These are phyloP conservation scores for Diarsia dahlii DNA, from an alignment of 2,888 invertebrate genomes.

Conservation along the genomic window DNA sequence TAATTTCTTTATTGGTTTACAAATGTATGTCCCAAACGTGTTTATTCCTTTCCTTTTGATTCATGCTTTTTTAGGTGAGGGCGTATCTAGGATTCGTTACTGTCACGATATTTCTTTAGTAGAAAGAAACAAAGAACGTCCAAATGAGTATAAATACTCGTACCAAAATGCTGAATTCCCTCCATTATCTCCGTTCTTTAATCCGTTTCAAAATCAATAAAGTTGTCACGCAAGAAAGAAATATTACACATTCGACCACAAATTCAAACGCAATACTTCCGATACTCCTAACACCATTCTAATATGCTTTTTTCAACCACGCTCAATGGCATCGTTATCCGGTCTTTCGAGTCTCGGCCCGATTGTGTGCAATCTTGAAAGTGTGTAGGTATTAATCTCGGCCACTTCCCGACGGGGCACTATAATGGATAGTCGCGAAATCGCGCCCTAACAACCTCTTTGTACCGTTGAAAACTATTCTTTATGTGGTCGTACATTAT, in stretches of 20 bases:
- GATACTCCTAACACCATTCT: constrained; percentile 8
- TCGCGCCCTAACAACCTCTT: constrained; percentile 70
- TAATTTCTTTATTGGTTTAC: background rate
- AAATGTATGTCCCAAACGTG: background rate
- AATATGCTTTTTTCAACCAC: constrained; percentile 20
- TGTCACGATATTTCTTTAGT: background rate
- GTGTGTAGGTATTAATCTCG: constrained; percentile 71
- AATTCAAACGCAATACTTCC: constrained; percentile 9
- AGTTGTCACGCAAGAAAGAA: background rate
- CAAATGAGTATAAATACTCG: background rate
- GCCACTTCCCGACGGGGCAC: constrained; percentile 70
- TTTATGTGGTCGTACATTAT: constrained; percentile 58
- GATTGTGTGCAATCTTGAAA: constrained; percentile 56
- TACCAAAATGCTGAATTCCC: background rate
- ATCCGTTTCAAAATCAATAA: background rate
- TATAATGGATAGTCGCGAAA: constrained; percentile 75
- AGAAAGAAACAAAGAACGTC: background rate
- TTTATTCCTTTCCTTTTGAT: background rate
- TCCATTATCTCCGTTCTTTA: background rate
- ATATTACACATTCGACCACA: background rate
- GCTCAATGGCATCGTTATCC: constrained; percentile 50
- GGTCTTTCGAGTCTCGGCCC: constrained; percentile 37
- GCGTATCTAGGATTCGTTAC: no score
- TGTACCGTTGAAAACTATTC: constrained; percentile 72
- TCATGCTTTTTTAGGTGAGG: background rate